Conservation (phyloP, 2,888 invertebrate species). For the Callyntrura sp. region DNA sequence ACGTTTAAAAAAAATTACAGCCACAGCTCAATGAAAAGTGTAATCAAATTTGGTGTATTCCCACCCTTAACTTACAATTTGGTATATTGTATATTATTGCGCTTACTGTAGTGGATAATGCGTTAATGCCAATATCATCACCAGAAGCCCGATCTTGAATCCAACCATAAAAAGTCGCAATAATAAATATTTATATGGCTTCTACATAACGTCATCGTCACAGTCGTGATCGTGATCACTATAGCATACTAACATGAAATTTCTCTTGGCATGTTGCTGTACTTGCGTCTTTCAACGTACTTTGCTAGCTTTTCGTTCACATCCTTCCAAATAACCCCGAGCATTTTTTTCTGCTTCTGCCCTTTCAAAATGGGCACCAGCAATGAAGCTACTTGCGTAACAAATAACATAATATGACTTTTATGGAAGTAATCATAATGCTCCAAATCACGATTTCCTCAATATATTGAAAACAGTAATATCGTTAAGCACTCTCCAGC, state of each 20-base stretch:
- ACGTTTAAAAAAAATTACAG: background rate
- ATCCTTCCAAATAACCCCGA: no score
- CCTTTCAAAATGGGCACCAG: background rate
- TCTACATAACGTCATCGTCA: constrained; percentile 22
- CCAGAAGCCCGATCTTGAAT: constrained; percentile 18
- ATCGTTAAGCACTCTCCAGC: no score
- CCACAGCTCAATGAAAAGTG: no score
- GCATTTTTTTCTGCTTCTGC: background rate
- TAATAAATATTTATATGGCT: constrained; percentile 47
- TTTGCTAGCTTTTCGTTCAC: no score
- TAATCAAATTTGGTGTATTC: no score
- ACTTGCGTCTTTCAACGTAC: no score
- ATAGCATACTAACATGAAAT: no score
- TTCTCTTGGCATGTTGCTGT: no score
- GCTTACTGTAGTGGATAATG: background rate
- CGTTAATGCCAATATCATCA: background rate
- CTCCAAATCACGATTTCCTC: constrained; percentile 62
- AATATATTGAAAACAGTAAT: constrained; percentile 38
- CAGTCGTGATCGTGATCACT: no score
- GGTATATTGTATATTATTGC: background rate
- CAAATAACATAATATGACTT: background rate
- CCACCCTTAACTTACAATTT: no score
- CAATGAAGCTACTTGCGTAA: constrained; percentile 6
- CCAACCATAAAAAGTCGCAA: background rate
- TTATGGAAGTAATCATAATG: constrained; percentile 33